Percentiles rank a stretch among this genome's conserved stretches.
phyloP scores from a whole-genome alignment of 2,113 vertebrate genomes.

The Microtus montanus region DNA sequence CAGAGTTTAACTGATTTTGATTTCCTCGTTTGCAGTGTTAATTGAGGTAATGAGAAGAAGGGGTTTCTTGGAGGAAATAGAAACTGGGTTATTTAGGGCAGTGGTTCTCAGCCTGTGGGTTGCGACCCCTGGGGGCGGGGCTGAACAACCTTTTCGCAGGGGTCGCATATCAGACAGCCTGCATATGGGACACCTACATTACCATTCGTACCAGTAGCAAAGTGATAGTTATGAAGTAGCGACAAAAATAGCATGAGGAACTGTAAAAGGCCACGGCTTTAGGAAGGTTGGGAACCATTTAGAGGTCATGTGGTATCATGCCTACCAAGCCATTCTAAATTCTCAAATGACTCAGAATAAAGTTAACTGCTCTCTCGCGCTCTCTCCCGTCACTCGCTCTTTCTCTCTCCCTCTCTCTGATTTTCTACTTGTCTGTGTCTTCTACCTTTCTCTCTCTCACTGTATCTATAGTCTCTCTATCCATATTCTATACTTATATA shows the following conservation, averaged over 20 bases:
- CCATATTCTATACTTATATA: neutral
- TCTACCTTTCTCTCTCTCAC: neutral
- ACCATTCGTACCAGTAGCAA: neutral
- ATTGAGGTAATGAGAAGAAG: conserved; percentile 12
- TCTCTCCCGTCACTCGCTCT: neutral
- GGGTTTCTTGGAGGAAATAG: neutral
- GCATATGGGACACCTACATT: neutral
- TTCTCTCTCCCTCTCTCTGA: neutral
- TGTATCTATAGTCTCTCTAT: neutral
- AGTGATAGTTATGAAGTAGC: neutral
- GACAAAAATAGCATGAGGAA: neutral
- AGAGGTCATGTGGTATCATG: neutral
- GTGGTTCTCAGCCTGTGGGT: neutral
- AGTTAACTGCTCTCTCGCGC: neutral
- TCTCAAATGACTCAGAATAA: neutral
- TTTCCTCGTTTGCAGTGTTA: conserved; percentile 27
- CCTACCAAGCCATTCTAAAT: conserved; percentile 41
- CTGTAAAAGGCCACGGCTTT: neutral
- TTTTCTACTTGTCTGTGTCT: neutral
- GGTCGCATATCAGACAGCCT: neutral
- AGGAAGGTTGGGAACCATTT: neutral
- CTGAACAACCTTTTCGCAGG: neutral
- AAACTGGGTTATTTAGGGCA: neutral
- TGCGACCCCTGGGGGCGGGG: neutral
- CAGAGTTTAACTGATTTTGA: neutral